Evolutionary conservation across 2,113 vertebrate genomes (phyloP).

Genomic region (Tragulus kanchil): DNA sequence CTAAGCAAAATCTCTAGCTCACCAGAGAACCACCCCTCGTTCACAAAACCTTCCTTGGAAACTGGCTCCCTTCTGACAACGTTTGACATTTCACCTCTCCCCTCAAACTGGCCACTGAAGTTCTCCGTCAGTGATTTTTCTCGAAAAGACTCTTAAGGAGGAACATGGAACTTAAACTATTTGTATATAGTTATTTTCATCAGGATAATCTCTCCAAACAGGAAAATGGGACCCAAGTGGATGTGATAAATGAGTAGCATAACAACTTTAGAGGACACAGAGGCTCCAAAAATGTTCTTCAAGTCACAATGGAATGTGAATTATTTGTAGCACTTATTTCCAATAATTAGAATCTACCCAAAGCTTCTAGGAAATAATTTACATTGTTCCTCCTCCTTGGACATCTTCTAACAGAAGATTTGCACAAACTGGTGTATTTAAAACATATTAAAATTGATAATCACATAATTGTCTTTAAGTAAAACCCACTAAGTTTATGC

Average conservation of each 20-base stretch:
- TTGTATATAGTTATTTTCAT: neutral
- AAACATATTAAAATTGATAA: constrained; percentile 14
- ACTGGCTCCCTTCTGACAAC: neutral
- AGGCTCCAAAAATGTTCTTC: neutral
- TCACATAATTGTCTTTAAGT: constrained; percentile 6
- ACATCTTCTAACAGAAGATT: constrained; percentile 8
- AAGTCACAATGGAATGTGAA: neutral
- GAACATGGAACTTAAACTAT: constrained; percentile 40
- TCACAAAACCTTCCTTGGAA: neutral
- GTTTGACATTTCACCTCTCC: neutral
- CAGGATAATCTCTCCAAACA: constrained; percentile 36
- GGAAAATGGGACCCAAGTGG: neutral
- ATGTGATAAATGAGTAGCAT: neutral
- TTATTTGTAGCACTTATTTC: constrained; percentile 13
- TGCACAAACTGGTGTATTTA: neutral
- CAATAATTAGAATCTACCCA: constrained; percentile 28
- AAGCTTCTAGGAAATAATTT: constrained; percentile 26
- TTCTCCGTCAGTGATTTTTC: constrained; percentile 24
- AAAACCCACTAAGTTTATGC: neutral
- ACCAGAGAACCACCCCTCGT: neutral
- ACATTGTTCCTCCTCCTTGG: neutral
- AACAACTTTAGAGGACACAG: neutral
- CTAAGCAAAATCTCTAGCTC: neutral
- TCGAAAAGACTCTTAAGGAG: constrained; percentile 12
- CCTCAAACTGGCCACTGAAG: neutral